A percentile compares a stretch with the other conserved stretches of the same genome.
phyloP scores from a whole-genome alignment of 2,797 vertebrate genomes.

The Adelosebastes latens region DNA sequence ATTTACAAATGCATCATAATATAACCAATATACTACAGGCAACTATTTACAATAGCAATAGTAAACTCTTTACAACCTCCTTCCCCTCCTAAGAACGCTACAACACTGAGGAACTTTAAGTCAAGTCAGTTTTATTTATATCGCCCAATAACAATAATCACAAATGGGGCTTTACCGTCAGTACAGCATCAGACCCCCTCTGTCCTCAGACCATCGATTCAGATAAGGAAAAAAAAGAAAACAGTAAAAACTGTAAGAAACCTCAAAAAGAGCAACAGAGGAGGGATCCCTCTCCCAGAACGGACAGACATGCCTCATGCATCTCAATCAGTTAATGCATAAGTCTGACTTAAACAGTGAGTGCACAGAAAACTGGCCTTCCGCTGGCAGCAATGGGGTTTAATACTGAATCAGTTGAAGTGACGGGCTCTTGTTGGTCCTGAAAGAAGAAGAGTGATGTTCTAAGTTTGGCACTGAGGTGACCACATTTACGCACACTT shows the following conservation, averaged over 20 bases:
- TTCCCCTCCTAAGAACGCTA: background rate
- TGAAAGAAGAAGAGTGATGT: background rate
- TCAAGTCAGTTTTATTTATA: background rate
- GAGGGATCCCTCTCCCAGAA: too few species aligned
- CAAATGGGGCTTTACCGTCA: background rate
- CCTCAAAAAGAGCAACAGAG: too few species aligned
- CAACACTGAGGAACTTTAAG: background rate
- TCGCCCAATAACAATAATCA: background rate
- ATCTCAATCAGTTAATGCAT: too few species aligned
- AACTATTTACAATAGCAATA: background rate
- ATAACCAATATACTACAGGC: background rate
- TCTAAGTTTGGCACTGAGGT: background rate
- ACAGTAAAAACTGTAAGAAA: too few species aligned
- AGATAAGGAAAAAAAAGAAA: too few species aligned
- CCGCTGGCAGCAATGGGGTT: background rate
- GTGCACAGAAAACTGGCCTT: background rate
- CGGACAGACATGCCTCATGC: background rate
- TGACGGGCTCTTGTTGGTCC: background rate
- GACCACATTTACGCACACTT: constrained; percentile 41
- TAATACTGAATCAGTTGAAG: background rate
- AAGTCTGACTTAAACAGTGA: background rate
- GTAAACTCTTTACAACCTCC: background rate
- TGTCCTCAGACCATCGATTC: too few species aligned
- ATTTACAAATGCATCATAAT: background rate
- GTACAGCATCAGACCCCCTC: too few species aligned